phyloP scores from a whole-genome alignment of 2,888 invertebrate species.

The Athalia cordata region DNA sequence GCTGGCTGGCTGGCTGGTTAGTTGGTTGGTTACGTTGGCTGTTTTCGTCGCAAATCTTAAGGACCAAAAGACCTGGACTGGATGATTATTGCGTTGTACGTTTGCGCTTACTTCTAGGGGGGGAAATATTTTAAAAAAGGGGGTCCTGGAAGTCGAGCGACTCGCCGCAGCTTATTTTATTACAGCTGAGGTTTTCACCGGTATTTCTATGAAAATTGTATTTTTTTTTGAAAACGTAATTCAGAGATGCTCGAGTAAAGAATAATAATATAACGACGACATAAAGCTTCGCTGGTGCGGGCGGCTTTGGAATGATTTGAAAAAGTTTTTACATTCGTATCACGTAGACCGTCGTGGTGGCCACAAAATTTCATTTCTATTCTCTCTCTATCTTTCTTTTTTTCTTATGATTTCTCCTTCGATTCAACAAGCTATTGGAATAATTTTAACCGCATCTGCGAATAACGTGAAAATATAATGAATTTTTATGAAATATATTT shows the following conservation, averaged over 20 bases:
- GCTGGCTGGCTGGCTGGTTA: constrained; percentile 18
- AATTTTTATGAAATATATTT: too few species aligned
- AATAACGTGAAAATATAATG: too few species aligned
- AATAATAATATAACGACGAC: constrained; percentile 4
- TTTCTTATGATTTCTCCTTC: background rate
- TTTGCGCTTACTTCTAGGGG: background rate
- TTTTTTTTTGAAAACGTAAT: constrained; percentile 1
- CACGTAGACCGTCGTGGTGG: background rate
- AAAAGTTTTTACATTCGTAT: background rate
- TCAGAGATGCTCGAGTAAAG: constrained; percentile 8
- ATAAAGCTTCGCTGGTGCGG: too few species aligned
- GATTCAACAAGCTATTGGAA: background rate
- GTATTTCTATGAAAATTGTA: constrained; percentile 33
- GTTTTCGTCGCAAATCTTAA: constrained; percentile 32
- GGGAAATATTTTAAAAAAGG: background rate
- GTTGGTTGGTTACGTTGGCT: constrained; percentile 10
- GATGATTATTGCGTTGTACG: constrained; percentile 27
- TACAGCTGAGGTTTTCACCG: constrained; percentile 25
- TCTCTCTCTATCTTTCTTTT: background rate
- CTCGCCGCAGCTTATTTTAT: constrained; percentile 1
- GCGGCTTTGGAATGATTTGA: too few species aligned
- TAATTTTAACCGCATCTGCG: too few species aligned
- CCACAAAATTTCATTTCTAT: background rate
- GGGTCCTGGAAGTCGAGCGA: background rate
- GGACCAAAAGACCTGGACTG: constrained; percentile 26